Conservation (phyloP, 2,113 vertebrate genomes). For the Sterrhoptilus dennistouni region DNA sequence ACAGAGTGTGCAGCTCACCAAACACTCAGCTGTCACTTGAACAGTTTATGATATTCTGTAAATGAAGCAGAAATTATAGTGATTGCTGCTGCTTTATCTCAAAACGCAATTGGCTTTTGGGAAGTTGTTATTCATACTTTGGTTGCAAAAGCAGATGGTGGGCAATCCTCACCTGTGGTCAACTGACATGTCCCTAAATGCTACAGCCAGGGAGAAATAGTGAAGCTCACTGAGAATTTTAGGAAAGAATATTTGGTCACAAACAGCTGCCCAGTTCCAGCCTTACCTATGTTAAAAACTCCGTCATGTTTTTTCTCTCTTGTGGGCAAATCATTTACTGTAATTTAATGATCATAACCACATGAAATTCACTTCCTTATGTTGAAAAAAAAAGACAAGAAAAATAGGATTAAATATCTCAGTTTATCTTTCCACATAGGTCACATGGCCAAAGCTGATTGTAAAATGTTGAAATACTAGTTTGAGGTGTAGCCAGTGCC, state of each 20-base stretch:
- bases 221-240: not conserved
- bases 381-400: not conserved
- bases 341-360: slow-evolving; percentile 4
- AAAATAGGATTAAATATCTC: slow-evolving; percentile 57
- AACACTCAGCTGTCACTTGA: not conserved
- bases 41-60: not conserved
- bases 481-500: slow-evolving; percentile 56
- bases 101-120: not conserved
- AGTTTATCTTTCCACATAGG: slow-evolving; percentile 60
- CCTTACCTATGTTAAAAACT: not conserved
- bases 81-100: not conserved
- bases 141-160: not conserved
- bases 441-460: slow-evolving; percentile 49
- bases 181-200: not conserved
- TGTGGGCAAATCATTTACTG: slow-evolving; percentile 6
- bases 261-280: not conserved
- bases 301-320: not conserved
- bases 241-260: not conserved
- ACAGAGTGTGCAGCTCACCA: rapidly evolving
- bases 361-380: slow-evolving; percentile 50
- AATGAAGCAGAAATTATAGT: not conserved
- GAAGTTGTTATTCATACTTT: not conserved
- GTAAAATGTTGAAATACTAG: slow-evolving; percentile 71
- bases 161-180: not conserved
- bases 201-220: not conserved